These are phyloP conservation scores for Cepaea nemoralis DNA, from an alignment of 1,140 invertebrate genomes.

Conservation along the genomic window DNA sequence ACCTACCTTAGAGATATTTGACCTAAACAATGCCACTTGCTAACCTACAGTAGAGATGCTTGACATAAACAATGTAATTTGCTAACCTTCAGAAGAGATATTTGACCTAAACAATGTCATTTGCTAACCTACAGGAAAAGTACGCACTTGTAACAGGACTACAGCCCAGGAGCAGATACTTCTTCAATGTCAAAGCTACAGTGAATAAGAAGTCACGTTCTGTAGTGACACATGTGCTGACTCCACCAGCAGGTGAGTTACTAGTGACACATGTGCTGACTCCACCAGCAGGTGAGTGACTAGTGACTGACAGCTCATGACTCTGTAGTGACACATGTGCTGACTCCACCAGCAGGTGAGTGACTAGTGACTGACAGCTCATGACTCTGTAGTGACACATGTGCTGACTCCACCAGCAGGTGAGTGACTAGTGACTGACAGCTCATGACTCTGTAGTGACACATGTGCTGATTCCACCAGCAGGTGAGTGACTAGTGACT, in stretches of 20 bases:
- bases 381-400: too few species aligned
- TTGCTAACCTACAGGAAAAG: background rate
- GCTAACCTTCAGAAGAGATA: too few species aligned
- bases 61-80: too few species aligned
- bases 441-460: too few species aligned
- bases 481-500: background rate
- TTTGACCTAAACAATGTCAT: too few species aligned
- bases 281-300: background rate
- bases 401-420: background rate
- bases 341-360: background rate
- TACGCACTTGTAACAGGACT: constrained; percentile 10
- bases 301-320: too few species aligned
- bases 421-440: too few species aligned
- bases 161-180: constrained; percentile 9
- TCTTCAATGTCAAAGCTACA: constrained; percentile 11
- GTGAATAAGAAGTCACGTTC: constrained; percentile 7
- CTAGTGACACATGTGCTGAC: background rate
- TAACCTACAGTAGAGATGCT: too few species aligned
- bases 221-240: constrained; percentile 18
- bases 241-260: constrained; percentile 12
- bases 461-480: background rate
- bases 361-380: too few species aligned
- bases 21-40: too few species aligned
- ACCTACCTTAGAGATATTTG: too few species aligned
- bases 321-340: too few species aligned